A percentile compares a stretch with the other conserved stretches of the same genome.
These are phyloP conservation scores for Cosmia pyralina DNA, from an alignment of 2,888 invertebrate species.

Conservation along the genomic window DNA sequence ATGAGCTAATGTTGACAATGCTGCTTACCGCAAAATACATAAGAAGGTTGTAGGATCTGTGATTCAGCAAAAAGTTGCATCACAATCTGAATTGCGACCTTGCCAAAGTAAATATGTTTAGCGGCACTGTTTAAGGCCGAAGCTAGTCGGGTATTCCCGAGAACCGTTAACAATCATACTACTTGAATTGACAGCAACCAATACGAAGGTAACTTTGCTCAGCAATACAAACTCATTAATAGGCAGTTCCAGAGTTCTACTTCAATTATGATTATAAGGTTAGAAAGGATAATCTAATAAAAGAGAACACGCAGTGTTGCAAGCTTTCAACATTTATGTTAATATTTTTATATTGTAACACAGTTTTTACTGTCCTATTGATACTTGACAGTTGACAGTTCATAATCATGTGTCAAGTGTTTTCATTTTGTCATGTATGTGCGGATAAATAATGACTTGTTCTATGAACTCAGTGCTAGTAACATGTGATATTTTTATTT, in stretches of 20 bases:
- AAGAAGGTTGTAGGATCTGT: conserved; percentile 28
- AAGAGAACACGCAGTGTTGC: neutral
- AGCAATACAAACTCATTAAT: neutral
- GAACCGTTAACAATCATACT: neutral
- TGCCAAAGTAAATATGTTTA: conserved; percentile 20
- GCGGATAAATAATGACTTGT: too few relatives aligned
- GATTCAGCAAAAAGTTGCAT: conserved; percentile 38
- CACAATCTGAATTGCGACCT: conserved; percentile 30
- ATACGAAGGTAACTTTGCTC: neutral
- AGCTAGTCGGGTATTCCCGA: conserved; percentile 27
- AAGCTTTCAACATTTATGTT: too few relatives aligned
- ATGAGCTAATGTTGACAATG: conserved; percentile 44
- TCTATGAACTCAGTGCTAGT: too few relatives aligned
- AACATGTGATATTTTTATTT: too few relatives aligned
- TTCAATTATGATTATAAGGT: too few relatives aligned
- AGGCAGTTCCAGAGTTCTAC: too few relatives aligned
- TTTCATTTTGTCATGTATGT: too few relatives aligned
- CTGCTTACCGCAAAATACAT: conserved; percentile 37
- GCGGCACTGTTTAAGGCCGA: neutral
- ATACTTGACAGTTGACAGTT: too few relatives aligned
- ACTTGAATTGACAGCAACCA: conserved; percentile 6
- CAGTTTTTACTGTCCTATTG: too few relatives aligned
- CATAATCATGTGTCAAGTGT: too few relatives aligned
- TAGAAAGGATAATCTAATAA: neutral
- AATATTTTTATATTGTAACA: too few relatives aligned